Evolutionary conservation across 2,797 vertebrate genomes (phyloP).

Genomic region (Cynopterus sphinx): DNA sequence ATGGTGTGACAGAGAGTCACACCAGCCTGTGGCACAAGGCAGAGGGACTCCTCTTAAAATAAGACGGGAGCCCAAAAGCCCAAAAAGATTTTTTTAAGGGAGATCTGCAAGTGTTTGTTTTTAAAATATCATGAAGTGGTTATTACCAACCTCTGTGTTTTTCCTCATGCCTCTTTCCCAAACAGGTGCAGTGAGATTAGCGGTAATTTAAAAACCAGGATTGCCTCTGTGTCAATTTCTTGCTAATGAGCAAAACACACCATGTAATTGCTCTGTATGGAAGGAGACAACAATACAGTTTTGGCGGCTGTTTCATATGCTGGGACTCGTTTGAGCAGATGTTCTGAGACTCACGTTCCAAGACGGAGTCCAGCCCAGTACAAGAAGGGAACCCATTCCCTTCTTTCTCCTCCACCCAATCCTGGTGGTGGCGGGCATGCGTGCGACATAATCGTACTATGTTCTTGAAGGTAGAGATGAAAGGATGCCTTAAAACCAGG

Average conservation of each 20-base stretch:
- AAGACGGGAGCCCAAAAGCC: neutral
- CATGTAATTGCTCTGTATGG: slow-evolving; percentile 58
- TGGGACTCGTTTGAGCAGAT: slow-evolving; percentile 37
- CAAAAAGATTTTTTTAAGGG: slow-evolving; percentile 51
- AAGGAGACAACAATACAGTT: slow-evolving; percentile 42
- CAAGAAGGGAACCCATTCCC: accelerated
- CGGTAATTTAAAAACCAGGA: slow-evolving; percentile 74
- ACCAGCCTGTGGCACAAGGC: accelerated
- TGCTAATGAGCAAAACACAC: slow-evolving; percentile 70
- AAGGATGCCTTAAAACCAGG: accelerated
- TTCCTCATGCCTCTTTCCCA: slow-evolving; percentile 5
- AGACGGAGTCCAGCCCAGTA: neutral
- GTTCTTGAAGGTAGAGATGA: neutral
- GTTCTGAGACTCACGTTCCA: slow-evolving; percentile 13
- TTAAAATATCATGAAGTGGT: slow-evolving; percentile 56
- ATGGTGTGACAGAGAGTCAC: accelerated
- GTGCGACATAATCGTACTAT: accelerated
- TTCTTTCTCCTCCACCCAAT: neutral
- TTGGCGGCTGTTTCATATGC: slow-evolving; percentile 20
- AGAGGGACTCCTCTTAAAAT: neutral
- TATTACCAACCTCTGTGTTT: slow-evolving; percentile 35
- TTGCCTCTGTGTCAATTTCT: slow-evolving; percentile 64
- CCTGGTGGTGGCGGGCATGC: accelerated
- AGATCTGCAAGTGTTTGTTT: slow-evolving; percentile 57
- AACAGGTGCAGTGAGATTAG: slow-evolving; percentile 72